Evolutionary conservation across 2,888 invertebrate species (phyloP).

Genomic region (Urechis unicinctus): DNA sequence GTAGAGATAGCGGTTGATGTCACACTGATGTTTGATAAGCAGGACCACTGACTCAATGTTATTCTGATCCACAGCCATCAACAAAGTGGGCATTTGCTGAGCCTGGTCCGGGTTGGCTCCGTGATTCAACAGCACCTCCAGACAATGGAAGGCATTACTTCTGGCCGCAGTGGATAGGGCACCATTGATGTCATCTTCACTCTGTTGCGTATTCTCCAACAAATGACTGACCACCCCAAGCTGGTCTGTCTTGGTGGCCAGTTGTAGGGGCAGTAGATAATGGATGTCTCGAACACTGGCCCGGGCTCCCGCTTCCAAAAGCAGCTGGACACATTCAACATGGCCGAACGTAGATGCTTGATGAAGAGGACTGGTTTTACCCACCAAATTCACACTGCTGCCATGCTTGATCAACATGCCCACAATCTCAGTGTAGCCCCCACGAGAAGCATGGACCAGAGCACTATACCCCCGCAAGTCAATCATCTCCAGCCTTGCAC

Average conservation of each 20-base stretch:
- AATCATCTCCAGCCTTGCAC: slow-evolving; percentile 5
- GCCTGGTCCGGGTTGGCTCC: slow-evolving; percentile 3
- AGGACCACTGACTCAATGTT: slow-evolving; percentile 1
- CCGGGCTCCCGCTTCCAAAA: slow-evolving; percentile 3
- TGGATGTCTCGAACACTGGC: slow-evolving; percentile 5
- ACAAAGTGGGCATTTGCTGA: slow-evolving; percentile 8
- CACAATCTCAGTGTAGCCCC: slow-evolving; percentile 1
- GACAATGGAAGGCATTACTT: neutral
- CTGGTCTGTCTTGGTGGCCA: slow-evolving; percentile 10
- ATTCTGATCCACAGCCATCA: slow-evolving; percentile 1
- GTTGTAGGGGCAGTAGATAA: slow-evolving; percentile 6
- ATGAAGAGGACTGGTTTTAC: slow-evolving; percentile 5
- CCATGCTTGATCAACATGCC: slow-evolving; percentile 3
- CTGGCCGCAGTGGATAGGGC: slow-evolving; percentile 6
- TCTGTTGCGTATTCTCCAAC: neutral
- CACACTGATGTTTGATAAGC: slow-evolving; percentile 3
- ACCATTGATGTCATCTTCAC: slow-evolving; percentile 1
- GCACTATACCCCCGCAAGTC: slow-evolving; percentile 6
- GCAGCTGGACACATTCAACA: slow-evolving; percentile 1
- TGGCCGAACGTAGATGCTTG: slow-evolving; percentile 10
- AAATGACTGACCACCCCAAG: slow-evolving; percentile 2
- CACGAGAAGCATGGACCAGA: slow-evolving; percentile 3
- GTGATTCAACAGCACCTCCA: neutral
- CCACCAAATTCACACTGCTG: neutral
- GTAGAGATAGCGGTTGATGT: slow-evolving; percentile 2